phyloP scores from a whole-genome alignment of 92 coral and sea anemone species.

The Epizoanthus stellaris region DNA sequence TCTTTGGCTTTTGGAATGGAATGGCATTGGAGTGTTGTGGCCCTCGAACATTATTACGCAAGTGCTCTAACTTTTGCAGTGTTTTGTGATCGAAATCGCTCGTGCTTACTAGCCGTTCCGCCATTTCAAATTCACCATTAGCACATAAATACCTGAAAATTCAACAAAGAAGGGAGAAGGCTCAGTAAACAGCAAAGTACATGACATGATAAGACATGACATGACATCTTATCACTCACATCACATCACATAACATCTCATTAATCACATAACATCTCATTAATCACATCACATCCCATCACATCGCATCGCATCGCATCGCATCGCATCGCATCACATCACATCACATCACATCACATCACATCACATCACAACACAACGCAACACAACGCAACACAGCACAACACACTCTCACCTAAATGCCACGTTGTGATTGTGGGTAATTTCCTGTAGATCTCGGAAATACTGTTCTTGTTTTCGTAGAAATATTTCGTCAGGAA shows the following conservation, averaged over 20 bases:
- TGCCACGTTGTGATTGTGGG: conserved; percentile 68
- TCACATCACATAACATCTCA: background rate
- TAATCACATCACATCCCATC: background rate
- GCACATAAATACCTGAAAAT: conserved; percentile 54
- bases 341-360: background rate
- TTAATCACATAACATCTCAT: too few relatives aligned
- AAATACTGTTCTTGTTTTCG: conserved; percentile 77
- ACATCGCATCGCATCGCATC: background rate
- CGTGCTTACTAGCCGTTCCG: conserved; percentile 67
- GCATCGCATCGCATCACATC: background rate
- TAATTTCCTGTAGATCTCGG: conserved; percentile 70
- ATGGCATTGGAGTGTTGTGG: conserved; percentile 48
- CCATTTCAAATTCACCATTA: conserved; percentile 70
- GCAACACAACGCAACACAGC: background rate
- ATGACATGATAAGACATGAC: too few relatives aligned
- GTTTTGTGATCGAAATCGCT: conserved; percentile 41
- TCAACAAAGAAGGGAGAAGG: background rate
- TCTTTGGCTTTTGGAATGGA: conserved; percentile 64
- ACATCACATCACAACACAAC: too few relatives aligned
- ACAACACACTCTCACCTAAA: conserved; percentile 36
- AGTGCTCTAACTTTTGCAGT: conserved; percentile 44
- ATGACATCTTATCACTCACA: background rate
- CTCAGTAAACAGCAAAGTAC: background rate
- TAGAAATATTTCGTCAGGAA: conserved; percentile 70
- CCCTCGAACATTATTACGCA: conserved; percentile 68